phyloP scores from a whole-genome alignment of 2,113 vertebrate species.

The Coptodon rendalli region DNA sequence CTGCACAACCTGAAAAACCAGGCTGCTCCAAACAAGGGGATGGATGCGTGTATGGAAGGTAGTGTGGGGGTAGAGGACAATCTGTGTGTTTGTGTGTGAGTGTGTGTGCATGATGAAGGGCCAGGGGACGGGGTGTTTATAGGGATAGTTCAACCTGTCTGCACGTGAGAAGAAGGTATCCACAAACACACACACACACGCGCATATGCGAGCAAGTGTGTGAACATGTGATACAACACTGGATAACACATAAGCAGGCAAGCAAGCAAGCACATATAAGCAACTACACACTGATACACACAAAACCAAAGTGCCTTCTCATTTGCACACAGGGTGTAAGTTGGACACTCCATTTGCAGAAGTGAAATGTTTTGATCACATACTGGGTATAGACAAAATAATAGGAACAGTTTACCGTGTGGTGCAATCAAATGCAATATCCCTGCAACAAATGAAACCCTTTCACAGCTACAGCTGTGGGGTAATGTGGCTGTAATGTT shows the following conservation, averaged over 20 bases:
- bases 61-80: neutral
- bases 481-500: neutral
- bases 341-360: neutral
- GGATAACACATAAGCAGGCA: neutral
- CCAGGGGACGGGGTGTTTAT: neutral
- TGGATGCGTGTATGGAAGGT: neutral
- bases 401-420: neutral
- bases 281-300: neutral
- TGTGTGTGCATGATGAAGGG: neutral
- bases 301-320: neutral
- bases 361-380: neutral
- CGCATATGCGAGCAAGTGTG: neutral
- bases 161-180: constrained; percentile 23
- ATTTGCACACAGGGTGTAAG: neutral
- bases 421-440: neutral
- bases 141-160: constrained; percentile 20
- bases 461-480: neutral
- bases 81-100: neutral
- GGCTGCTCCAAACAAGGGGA: constrained; percentile 14
- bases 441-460: neutral
- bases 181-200: neutral
- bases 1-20: constrained; percentile 38
- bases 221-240: constrained; percentile 1
- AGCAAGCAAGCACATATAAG: neutral
- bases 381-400: neutral